Conservation (phyloP, 2,113 vertebrate species). For the Phainopepla nitens region DNA sequence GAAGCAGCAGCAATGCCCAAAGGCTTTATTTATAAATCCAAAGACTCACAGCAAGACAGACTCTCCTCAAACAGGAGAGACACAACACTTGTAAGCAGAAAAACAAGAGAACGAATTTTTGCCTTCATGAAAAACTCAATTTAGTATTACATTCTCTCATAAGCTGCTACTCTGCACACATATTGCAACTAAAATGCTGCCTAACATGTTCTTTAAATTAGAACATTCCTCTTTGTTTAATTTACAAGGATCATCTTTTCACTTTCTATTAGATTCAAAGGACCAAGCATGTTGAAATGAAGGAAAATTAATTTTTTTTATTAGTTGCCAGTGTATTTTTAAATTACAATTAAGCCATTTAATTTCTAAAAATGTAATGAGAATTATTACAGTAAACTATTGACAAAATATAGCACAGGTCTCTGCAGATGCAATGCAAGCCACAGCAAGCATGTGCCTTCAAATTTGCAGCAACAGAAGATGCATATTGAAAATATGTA, state of each 20-base stretch:
- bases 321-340: background rate
- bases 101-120: background rate
- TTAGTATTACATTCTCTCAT: background rate
- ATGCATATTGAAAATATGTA: background rate
- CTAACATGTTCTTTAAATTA: background rate
- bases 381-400: background rate
- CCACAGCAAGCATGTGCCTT: background rate
- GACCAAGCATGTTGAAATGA: background rate
- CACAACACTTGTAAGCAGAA: background rate
- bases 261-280: background rate
- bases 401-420: background rate
- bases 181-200: background rate
- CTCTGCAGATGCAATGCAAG: background rate
- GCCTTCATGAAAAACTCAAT: background rate
- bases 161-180: background rate
- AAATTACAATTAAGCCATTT: background rate
- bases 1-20: background rate
- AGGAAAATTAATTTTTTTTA: background rate
- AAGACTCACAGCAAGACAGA: background rate
- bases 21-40: background rate
- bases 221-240: background rate
- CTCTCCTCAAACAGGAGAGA: background rate
- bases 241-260: background rate
- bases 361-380: background rate
- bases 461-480: background rate